phyloP scores from a whole-genome alignment of 2,797 vertebrate genomes.

The Aldrovandia affinis region DNA sequence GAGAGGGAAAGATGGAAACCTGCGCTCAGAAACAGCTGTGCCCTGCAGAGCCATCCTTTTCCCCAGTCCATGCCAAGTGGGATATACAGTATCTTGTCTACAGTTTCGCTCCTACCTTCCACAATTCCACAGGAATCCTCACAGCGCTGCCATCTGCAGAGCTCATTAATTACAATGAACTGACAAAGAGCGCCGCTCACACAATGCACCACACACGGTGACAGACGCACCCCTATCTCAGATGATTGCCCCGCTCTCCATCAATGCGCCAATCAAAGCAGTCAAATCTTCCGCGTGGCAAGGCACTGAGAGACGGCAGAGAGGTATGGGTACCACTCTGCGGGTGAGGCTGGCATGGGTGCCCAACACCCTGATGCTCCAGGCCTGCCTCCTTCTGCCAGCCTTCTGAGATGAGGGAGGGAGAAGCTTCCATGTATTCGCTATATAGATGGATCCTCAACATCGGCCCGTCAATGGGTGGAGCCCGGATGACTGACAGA shows the following conservation, averaged over 20 bases:
- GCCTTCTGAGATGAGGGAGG: neutral
- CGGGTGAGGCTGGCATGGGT: neutral
- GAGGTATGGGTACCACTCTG: neutral
- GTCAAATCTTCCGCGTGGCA: neutral
- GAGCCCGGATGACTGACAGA: neutral
- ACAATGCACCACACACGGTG: neutral
- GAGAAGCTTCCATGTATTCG: neutral
- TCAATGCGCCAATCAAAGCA: constrained; percentile 10
- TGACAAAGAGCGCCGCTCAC: constrained; percentile 39
- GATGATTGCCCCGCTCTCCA: neutral
- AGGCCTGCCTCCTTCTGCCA: neutral
- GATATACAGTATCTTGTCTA: neutral
- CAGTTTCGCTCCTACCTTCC: neutral
- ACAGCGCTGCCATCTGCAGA: constrained; percentile 25
- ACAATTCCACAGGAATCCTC: neutral
- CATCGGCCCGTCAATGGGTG: neutral
- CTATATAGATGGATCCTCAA: neutral
- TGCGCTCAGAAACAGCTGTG: neutral
- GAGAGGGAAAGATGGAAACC: neutral
- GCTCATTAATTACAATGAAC: constrained; percentile 46
- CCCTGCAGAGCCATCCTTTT: neutral
- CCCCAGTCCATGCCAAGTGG: neutral
- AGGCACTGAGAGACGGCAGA: too few relatives aligned
- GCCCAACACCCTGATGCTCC: neutral
- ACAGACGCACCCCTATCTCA: neutral